These are phyloP conservation scores for Falco berigora DNA, from an alignment of 2,797 vertebrate genomes.

Conservation along the genomic window DNA sequence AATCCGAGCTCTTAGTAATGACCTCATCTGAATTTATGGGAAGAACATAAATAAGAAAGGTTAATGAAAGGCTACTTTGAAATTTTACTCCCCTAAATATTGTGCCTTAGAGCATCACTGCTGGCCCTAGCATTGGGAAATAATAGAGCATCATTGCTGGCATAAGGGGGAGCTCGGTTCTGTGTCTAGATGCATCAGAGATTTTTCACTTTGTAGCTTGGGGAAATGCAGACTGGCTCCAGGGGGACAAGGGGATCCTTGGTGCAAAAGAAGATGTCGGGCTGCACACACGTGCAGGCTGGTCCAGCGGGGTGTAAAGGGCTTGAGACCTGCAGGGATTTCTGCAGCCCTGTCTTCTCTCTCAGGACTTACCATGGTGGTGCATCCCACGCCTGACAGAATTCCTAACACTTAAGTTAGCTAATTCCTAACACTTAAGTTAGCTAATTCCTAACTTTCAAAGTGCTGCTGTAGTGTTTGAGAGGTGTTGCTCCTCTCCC, in stretches of 20 bases:
- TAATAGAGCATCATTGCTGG: no score
- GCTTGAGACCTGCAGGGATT: no score
- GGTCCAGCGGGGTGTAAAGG: neutral
- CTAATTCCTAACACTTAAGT: no score
- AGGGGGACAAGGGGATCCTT: neutral
- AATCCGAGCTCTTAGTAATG: neutral
- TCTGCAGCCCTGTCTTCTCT: neutral
- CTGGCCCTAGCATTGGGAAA: neutral
- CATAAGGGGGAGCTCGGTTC: neutral
- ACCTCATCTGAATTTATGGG: neutral
- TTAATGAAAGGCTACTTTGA: neutral
- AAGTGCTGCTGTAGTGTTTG: neutral
- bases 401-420: no score
- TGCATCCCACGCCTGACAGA: neutral
- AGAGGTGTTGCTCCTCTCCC: neutral
- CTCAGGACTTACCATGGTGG: neutral
- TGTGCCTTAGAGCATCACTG: neutral
- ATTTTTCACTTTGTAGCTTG: neutral
- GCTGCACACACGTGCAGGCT: no score
- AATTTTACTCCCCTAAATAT: neutral
- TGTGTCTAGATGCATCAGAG: neutral
- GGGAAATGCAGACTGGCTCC: neutral
- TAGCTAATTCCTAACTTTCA: no score
- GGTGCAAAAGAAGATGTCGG: fast-evolving
- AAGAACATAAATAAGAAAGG: neutral